Conservation (phyloP, 1,140 invertebrate species). For the Drosophila repletoides region DNA sequence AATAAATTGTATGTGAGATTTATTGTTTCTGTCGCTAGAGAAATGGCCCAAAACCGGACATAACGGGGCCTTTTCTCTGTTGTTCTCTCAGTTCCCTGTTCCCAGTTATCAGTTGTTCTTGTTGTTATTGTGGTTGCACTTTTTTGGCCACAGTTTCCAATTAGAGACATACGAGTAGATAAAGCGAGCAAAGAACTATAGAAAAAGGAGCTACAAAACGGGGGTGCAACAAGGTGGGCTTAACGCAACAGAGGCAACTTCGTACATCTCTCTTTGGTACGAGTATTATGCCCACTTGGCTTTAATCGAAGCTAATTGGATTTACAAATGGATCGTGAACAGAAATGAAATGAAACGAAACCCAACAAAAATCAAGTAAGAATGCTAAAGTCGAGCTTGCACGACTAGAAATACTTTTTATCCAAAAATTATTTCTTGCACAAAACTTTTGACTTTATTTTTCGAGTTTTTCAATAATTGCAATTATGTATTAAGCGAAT, state of each 20-base stretch:
- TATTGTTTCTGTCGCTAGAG: constrained; percentile 58
- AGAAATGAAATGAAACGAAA: constrained; percentile 5
- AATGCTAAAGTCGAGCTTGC: neutral
- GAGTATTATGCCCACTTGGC: constrained; percentile 3
- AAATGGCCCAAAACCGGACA: constrained; percentile 42
- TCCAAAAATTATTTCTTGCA: too few species aligned
- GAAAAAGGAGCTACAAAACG: neutral
- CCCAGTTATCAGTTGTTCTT: neutral
- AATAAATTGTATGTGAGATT: constrained; percentile 80
- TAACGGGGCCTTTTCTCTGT: constrained; percentile 7
- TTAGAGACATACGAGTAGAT: constrained; percentile 36
- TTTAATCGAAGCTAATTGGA: constrained; percentile 9
- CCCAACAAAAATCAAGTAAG: neutral
- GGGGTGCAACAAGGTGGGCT: too few species aligned
- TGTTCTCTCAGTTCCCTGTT: neutral
- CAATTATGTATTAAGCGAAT: too few species aligned
- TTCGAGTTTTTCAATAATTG: too few species aligned
- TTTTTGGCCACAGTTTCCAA: constrained; percentile 49
- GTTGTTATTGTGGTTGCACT: constrained; percentile 4
- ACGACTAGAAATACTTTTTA: neutral
- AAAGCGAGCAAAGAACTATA: neutral
- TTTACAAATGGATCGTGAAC: neutral
- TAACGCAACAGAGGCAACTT: too few species aligned
- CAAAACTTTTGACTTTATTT: too few species aligned
- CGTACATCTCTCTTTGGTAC: neutral